These are phyloP conservation scores for Podargus strigoides DNA, from an alignment of 2,797 vertebrate genomes.

Conservation along the genomic window DNA sequence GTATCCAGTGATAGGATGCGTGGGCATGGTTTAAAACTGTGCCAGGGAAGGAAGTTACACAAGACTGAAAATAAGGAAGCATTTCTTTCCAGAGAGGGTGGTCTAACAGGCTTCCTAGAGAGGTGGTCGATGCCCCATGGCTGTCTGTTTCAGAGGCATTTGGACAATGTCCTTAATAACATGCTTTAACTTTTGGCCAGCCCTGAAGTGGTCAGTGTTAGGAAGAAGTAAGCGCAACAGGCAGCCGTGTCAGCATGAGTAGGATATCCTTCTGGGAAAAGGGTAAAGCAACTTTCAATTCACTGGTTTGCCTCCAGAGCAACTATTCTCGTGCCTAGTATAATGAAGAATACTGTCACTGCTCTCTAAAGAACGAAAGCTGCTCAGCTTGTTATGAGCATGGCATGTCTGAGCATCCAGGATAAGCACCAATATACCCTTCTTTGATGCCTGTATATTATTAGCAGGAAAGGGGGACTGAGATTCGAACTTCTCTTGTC, in stretches of 20 bases:
- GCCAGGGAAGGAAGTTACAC: neutral
- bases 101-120: neutral
- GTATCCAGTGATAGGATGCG: accelerated
- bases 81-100: neutral
- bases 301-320: neutral
- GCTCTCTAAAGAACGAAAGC: neutral
- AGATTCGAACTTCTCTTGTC: neutral
- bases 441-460: neutral
- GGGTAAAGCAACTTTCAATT: neutral
- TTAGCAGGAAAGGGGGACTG: neutral
- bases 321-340: neutral
- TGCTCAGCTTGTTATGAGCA: neutral
- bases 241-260: neutral
- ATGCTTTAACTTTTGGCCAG: neutral
- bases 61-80: neutral
- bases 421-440: neutral
- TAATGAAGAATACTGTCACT: neutral
- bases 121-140: accelerated
- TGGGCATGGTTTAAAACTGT: neutral
- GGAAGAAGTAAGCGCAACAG: neutral
- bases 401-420: neutral
- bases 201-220: neutral
- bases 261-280: neutral
- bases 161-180: neutral
- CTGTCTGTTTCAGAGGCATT: neutral